Base-by-base conservation (phyloP, 1,140 invertebrate species). In the Andricus grossulariae region DNA sequence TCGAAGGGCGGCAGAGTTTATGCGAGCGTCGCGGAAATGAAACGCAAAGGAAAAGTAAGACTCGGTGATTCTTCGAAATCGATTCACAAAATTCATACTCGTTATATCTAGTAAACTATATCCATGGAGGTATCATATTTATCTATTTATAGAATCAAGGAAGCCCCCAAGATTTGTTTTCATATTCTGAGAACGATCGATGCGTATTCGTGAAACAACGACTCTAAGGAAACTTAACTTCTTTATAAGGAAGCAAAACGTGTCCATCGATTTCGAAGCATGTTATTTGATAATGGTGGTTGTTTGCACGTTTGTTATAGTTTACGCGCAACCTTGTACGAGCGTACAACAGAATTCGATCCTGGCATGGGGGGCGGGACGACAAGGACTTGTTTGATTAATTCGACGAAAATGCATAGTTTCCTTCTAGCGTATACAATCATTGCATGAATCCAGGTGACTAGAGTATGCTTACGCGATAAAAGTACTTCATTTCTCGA, bases 21-120 rank as follows among this genome's bases (percentile, higher is more conserved):
- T 91, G 96, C 97, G 57, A 98, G 97, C 89, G 97, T 98, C 71
- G 96, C 97, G 0, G 97, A 98, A 90, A 98, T 98, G 97, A 98
- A 98, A 91, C 93, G 93, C 81, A 94, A 94, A 89, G 94, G 93
- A 83, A 96, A 96, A 93, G 95, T 95, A 93, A 92, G 91, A 83
- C 84, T 71, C 72, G 60, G 50, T 50, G 71, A 75, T 76, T 71
- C 73, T 45, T 45, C 7, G 39, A 11, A 45, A 45, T 7, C 7
- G 39, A 45, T 45, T 45, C 10, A 45, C 39, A 45, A 45, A 45
- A 1, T 45, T 45, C 39, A 10, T 10, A 45, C 39, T 45, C 10
- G 8, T 45, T 0, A 45, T 4, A 45, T 45, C 0, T 45, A 11
- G 39, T 45, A 7, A 45, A 45, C 39, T 45, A 8, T 45, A 10